Base-by-base conservation (phyloP, 2,888 invertebrate species). In the Clusia tigrina region DNA sequence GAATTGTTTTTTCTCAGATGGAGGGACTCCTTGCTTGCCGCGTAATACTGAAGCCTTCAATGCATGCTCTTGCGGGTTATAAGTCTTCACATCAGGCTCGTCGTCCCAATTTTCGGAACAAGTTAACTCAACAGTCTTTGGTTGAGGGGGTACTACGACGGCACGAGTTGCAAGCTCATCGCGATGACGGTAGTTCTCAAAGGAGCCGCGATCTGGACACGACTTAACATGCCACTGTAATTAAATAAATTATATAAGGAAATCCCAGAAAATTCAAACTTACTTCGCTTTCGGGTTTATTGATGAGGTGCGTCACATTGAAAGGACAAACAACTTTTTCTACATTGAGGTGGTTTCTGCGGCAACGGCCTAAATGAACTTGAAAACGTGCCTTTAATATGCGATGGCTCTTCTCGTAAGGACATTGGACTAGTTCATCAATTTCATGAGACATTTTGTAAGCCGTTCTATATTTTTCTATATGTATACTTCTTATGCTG, bases 331-430 rank as follows among this genome's bases (percentile, higher is more conserved):
- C 58, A 9, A 67, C 60, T 10, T 67, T 59, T 2, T 66, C 26
- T 0, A 68, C 64, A 37, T 67, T 54, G 2, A 66, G 69, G 63
- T 71, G 60, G 12, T 62, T 66, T 22, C 62, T 66, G 1, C 71
- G 71, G 22, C 73, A 73, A 22, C 69, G 66, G 17, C 69, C 60
- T 3, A 73, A 53, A 64, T 73, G 73, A 3, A 70, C 69, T 62
- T 70, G 71, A 22, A 73, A 67, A 17, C 71, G 70, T 3, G 60
- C 59, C 2, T 68, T 67, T 51, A 69, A 37, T 62, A 73, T 71
- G 32, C 57, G 56, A 64, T 72, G 89, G 0, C 86, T 65, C n/a
- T 67, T 67, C 64, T 87, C 83, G 73, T 87, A 88, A 0, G 88
- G 88, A 55, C 88, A 89, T 42, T n/a, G n/a, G n/a, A n/a, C n/a